A percentile compares a stretch with the other conserved stretches of the same genome.
These are phyloP conservation scores for Antechinus stuartii DNA, from an alignment of 2,113 vertebrate species.

Conservation along the genomic window DNA sequence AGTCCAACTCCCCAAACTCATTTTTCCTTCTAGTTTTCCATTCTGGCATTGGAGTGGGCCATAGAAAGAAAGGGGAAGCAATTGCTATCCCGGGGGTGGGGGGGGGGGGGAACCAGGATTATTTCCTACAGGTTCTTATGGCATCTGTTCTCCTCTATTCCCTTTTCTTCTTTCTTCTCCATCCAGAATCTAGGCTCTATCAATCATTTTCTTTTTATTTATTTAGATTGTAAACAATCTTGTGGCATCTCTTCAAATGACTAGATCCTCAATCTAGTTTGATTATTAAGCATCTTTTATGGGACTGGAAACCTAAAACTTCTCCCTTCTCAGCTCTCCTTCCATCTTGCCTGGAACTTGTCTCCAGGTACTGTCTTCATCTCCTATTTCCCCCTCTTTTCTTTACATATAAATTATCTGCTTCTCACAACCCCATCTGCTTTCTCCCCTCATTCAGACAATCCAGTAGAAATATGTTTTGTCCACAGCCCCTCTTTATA, in stretches of 20 bases:
- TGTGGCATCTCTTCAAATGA: background rate
- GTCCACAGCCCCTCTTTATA: background rate
- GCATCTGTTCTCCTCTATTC: background rate
- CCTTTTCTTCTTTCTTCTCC: background rate
- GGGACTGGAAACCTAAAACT: background rate
- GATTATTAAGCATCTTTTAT: background rate
- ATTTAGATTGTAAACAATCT: background rate
- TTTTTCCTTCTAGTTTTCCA: background rate
- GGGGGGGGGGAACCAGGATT: background rate
- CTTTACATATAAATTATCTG: background rate
- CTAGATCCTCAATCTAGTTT: background rate
- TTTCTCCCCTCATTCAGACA: background rate
- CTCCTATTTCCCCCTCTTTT: background rate
- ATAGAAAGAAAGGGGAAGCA: background rate
- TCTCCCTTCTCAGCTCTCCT: background rate
- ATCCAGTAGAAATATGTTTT: background rate
- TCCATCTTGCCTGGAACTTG: background rate
- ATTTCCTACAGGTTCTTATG: background rate
- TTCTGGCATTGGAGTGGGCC: background rate
- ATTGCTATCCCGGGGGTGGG: background rate
- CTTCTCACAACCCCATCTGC: background rate
- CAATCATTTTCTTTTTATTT: background rate
- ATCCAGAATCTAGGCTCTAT: background rate
- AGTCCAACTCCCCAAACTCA: background rate
- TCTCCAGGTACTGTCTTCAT: background rate